Conservation (phyloP, 1,140 invertebrate species). For the Drosophila pseudoobscura region DNA sequence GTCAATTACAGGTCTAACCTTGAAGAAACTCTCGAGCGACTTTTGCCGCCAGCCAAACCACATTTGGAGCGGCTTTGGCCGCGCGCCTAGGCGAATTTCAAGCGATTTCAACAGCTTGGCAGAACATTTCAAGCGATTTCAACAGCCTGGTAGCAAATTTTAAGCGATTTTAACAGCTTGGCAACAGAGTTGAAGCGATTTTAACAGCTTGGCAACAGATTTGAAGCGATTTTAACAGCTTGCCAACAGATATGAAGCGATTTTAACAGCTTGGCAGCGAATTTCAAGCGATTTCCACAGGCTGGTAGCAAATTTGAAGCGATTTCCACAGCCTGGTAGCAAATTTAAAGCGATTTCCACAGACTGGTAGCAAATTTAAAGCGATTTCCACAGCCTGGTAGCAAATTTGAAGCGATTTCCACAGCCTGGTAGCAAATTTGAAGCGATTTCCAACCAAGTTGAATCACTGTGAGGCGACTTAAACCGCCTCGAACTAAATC, state of each 20-base stretch:
- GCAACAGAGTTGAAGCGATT: background rate
- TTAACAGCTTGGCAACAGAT: constrained; percentile 5
- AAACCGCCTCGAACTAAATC: too few species aligned
- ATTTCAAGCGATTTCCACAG: background rate
- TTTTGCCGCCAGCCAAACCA: constrained; percentile 19
- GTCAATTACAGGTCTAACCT: constrained; percentile 43
- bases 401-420: too few species aligned
- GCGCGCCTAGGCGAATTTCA: background rate
- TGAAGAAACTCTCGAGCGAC: constrained; percentile 9
- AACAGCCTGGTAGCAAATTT: background rate
- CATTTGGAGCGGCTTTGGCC: background rate
- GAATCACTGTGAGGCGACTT: too few species aligned
- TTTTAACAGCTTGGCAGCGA: too few species aligned
- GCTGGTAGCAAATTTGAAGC: background rate
- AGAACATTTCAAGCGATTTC: background rate
- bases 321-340: constrained; percentile 11
- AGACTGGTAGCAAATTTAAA: too few species aligned
- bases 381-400: background rate
- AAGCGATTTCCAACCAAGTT: too few species aligned
- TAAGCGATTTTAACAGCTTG: background rate
- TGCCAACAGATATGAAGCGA: too few species aligned
- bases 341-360: background rate
- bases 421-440: too few species aligned
- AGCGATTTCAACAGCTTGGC: background rate
- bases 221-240: background rate